phyloP scores from a whole-genome alignment of 2,797 vertebrate genomes.

The Dendrocincla fuliginosa region DNA sequence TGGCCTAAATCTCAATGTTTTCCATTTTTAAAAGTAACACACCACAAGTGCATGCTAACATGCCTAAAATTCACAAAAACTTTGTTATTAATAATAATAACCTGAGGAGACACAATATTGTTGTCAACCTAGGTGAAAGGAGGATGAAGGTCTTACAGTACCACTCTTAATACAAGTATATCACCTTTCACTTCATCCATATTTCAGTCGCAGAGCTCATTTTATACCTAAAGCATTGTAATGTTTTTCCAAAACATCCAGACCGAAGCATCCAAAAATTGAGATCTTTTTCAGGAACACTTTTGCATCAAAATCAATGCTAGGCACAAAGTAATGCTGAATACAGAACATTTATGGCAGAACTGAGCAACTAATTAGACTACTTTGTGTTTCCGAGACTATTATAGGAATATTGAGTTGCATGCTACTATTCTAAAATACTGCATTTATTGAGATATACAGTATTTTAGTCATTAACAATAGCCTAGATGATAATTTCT shows the following conservation, averaged over 20 bases:
- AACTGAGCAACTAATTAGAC: not conserved
- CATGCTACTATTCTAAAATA: not conserved
- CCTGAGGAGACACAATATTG: not conserved
- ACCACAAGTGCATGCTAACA: not conserved
- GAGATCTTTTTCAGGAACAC: not conserved
- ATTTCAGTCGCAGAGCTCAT: not conserved
- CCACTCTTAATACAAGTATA: not conserved
- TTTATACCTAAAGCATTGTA: not conserved
- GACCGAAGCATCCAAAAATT: not conserved
- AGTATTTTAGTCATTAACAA: not conserved
- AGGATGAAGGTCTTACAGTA: not conserved
- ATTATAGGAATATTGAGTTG: not conserved
- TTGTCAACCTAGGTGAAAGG: not conserved
- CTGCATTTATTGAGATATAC: not conserved
- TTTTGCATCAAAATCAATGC: not conserved
- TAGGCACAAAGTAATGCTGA: not conserved
- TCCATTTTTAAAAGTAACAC: not conserved
- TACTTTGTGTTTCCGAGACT: not conserved
- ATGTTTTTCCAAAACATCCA: not conserved
- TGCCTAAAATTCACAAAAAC: not conserved
- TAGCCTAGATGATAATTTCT: not conserved
- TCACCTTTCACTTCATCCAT: not conserved
- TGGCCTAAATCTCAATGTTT: not conserved
- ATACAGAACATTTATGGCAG: not conserved
- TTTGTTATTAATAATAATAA: not conserved